Percentiles rank a stretch among this genome's conserved stretches.
These are phyloP conservation scores for Xestoiulus laeticollis DNA, from an alignment of 2,888 invertebrate species.

Conservation along the genomic window DNA sequence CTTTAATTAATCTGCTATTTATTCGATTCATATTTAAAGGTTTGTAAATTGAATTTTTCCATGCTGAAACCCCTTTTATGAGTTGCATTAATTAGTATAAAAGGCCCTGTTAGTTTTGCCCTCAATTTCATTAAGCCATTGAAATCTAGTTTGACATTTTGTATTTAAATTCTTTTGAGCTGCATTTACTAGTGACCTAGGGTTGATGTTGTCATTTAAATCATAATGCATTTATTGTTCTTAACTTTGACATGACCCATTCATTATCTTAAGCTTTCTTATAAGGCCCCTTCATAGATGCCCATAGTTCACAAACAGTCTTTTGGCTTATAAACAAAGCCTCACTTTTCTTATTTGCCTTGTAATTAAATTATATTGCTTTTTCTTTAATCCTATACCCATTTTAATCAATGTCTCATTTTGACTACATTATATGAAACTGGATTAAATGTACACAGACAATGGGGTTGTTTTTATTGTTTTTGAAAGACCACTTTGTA, in stretches of 20 bases:
- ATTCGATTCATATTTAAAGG: neutral
- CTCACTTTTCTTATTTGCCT: neutral
- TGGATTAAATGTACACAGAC: slow-evolving; percentile 1
- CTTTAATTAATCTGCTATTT: neutral
- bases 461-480: neutral
- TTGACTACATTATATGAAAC: slow-evolving; percentile 18
- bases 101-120: neutral
- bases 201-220: neutral
- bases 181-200: neutral
- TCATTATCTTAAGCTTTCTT: neutral
- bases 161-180: neutral
- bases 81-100: neutral
- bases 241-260: slow-evolving; percentile 34
- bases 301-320: neutral
- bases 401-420: slow-evolving; percentile 27
- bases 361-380: neutral
- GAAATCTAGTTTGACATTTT: neutral
- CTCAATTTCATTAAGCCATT: neutral
- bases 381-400: slow-evolving; percentile 6
- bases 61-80: neutral
- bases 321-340: neutral
- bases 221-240: slow-evolving; percentile 31
- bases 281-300: neutral
- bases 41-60: neutral
- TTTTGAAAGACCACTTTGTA: no score